These are phyloP conservation scores for Pygoscelis antarcticus DNA, from an alignment of 2,113 vertebrate species.

Conservation along the genomic window DNA sequence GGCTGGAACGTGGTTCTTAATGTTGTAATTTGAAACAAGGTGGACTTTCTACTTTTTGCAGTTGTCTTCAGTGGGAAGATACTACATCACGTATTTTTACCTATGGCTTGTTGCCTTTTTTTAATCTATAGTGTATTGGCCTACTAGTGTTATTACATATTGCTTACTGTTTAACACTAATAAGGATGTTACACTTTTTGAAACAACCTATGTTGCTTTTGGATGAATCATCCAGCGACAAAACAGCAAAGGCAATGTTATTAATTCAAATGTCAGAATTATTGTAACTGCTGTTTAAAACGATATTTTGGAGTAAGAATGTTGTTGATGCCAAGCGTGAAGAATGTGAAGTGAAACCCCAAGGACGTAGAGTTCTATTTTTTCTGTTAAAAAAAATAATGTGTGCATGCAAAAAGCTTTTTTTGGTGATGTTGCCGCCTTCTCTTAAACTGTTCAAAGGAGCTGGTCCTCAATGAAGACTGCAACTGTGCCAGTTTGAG, in stretches of 20 bases:
- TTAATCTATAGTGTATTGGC: neutral
- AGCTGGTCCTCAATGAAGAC: neutral
- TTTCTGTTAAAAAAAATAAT: neutral
- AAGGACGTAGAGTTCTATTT: neutral
- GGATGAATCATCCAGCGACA: neutral
- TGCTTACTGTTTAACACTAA: neutral
- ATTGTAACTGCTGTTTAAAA: neutral
- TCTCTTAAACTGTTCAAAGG: neutral
- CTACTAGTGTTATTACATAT: fast-evolving
- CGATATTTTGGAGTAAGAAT: neutral
- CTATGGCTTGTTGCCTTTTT: neutral
- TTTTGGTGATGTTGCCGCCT: neutral
- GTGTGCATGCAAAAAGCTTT: neutral
- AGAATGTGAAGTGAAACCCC: neutral
- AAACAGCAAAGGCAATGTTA: neutral
- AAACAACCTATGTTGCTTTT: neutral
- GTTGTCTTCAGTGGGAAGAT: neutral
- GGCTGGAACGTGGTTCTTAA: neutral
- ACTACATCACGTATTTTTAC: neutral
- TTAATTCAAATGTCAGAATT: neutral
- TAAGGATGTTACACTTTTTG: neutral
- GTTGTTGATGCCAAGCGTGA: neutral
- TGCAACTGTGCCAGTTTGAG: neutral
- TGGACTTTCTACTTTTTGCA: neutral
- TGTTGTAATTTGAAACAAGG: neutral